Conservation (phyloP, 2,797 vertebrate genomes). For the Microctenopoma stevenorrisi region DNA sequence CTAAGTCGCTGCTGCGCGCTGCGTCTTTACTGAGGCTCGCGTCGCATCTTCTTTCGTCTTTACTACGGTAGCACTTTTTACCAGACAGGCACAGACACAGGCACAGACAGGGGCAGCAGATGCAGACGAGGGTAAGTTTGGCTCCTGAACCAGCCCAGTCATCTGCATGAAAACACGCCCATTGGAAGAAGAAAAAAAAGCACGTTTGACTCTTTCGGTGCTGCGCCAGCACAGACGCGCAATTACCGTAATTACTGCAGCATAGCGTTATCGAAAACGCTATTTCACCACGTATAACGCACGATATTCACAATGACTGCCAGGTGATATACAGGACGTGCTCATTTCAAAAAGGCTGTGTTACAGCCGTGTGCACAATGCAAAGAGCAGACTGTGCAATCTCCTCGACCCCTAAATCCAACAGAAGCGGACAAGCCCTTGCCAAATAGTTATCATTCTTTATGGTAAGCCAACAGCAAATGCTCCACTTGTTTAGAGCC, state of each 20-base stretch:
- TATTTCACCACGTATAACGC: fast-evolving
- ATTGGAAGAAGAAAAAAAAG: constrained; percentile 25
- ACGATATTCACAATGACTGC: neutral
- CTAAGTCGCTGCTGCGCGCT: neutral
- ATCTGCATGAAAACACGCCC: constrained; percentile 72
- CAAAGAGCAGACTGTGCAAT: constrained; percentile 37
- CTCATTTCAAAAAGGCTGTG: neutral
- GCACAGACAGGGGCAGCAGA: too few species aligned
- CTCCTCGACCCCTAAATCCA: constrained; percentile 28
- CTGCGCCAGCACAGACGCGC: constrained; percentile 30
- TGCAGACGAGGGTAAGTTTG: neutral
- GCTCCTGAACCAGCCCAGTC: constrained; percentile 59
- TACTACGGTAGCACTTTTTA: too few species aligned
- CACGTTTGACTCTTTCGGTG: constrained; percentile 49
- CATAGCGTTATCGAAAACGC: neutral
- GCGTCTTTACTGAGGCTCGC: neutral
- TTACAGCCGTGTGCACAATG: neutral
- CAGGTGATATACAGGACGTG: neutral
- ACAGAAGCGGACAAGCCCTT: neutral
- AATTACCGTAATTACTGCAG: constrained; percentile 31
- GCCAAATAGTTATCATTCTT: constrained; percentile 1
- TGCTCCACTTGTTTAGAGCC: constrained; percentile 26
- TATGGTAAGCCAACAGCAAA: neutral
- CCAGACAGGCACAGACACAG: too few species aligned
- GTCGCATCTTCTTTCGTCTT: constrained; percentile 19